These are phyloP conservation scores for Chaenogobius annularis DNA, from an alignment of 2,113 vertebrate species.

Conservation along the genomic window DNA sequence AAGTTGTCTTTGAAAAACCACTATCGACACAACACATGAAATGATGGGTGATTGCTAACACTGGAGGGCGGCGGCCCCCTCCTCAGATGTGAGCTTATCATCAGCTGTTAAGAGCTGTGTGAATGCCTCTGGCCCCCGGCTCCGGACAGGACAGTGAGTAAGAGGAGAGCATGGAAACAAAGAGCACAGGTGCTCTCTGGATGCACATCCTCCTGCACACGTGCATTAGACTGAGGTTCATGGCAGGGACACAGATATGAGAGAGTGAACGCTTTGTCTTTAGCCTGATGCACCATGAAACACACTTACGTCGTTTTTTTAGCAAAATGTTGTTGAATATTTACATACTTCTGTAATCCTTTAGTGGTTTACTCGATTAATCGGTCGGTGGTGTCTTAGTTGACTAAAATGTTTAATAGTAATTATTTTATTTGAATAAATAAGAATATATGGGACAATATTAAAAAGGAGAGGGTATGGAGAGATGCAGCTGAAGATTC, in stretches of 20 bases:
- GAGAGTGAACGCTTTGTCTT: not conserved
- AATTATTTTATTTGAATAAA: no score
- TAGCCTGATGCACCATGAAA: no score
- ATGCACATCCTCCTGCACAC: slow-evolving; percentile 44
- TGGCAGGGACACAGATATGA: slow-evolving; percentile 1
- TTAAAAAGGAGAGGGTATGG: no score
- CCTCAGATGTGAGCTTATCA: slow-evolving; percentile 67
- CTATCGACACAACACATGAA: slow-evolving; percentile 32
- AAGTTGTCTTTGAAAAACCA: slow-evolving; percentile 25
- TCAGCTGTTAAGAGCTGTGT: slow-evolving; percentile 53
- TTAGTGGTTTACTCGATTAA: no score
- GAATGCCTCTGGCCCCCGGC: slow-evolving; percentile 55
- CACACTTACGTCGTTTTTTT: no score
- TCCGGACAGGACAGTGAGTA: slow-evolving; percentile 26
- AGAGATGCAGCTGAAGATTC: no score
- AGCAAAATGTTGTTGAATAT: no score
- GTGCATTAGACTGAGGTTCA: slow-evolving; percentile 56
- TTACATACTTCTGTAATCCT: no score
- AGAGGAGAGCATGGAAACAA: slow-evolving; percentile 21
- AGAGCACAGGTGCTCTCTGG: slow-evolving; percentile 57
- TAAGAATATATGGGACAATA: no score
- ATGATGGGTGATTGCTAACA: slow-evolving; percentile 39
- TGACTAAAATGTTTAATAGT: no score
- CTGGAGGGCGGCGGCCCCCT: slow-evolving; percentile 2
- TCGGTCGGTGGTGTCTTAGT: no score